Base-by-base conservation (phyloP, 2,797 vertebrate species). In the Poeciliopsis gracilis region DNA sequence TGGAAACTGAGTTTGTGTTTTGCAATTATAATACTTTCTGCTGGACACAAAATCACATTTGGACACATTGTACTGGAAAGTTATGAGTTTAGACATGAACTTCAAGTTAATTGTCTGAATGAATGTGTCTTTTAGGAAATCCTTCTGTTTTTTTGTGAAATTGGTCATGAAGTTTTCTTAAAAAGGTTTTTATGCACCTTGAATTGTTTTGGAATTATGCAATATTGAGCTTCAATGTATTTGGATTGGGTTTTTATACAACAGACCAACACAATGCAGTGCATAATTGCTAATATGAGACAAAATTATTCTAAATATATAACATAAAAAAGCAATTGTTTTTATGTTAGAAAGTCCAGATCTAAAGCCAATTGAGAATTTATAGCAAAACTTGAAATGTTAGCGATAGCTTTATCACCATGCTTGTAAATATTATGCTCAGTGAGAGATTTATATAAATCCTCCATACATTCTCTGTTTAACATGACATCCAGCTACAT, bases 401-500 rank as follows among this genome's bases (percentile, higher is more conserved):
- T 53, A 53, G 1, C 2, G 20, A 25, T 41, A 25, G 4, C 10
- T 5, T 25, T 3, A 41, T 41, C 4, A 23, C 61, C 20, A n/a
- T 70, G 38, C 25, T 45, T 70, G 67, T 43, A 70, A 45, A 9
- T 13, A 45, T 45, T 8, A 70, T 45, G 41, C n/a, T 28, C 5
- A 45, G 77, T 79, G 82, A 49, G 12, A 49, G 43, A 41, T 13
- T 77, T 72, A 30, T 8, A 59, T n/a, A 36, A 5, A 51, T 57
- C 47, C 76, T 83, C 36, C 11, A n/a, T 80, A 55, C 67, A 47
- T 38, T 11, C 12, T 53, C 33, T 61, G 30, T 81, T 76, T 81
- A 73, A 75, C 66, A 43, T 46, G 76, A 79, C 47, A 43, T 77
- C 74, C 73, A 49, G 76, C 86, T 77, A 83, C 61, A 38, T 63